Evolutionary conservation across 2,888 invertebrate genomes (phyloP), one percentile per base, ranked within the genome.

Genomic region (Brachyptera risi): DNA sequence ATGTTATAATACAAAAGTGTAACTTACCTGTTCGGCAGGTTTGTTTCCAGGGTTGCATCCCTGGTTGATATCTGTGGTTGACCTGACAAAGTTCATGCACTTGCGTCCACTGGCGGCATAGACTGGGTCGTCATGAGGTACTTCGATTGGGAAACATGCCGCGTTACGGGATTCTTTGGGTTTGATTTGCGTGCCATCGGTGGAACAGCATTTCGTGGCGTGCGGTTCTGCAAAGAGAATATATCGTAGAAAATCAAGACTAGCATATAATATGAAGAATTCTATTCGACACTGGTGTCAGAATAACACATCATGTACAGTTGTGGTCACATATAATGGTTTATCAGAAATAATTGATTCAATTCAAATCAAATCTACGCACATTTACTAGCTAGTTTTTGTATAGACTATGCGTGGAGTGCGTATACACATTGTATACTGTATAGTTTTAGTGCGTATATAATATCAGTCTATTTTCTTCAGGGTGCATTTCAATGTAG

Each of bases 21-120:
- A n/a, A 58, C 73, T 71, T 72, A 89, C 89, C 77, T 89, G 89
- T 77, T 89, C 85, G 56, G 87, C 87, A 7, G 88, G 84, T 62
- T 81, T 79, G 58, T 78, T 76, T 4, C 79, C 80, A 24, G 82
- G 76, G 2, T 84, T 82, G 67, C 88, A 87, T 54, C 84, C 80
- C 61, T 84, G 79, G 66, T 86, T 83, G 58, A 85, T 80, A 56
- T 88, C 85, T 1, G 83, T 83, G 37, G 79, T 80, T 1, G 87
- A 87, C 65, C 89, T 79, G 4, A 88, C 84, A 68, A 90, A 88
- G 76, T 86, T 87, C 79, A 87, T 81, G 71, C 90, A 90, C 62
- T 79, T 79, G 1, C 80, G 80, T 19, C 82, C 80, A 42, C 77
- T 76, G 5, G 76, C 73, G 0, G 74, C 70, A 66, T 83, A 84